phyloP scores from a whole-genome alignment of 2,797 vertebrate genomes.

The Neosilurus hyrtlii region DNA sequence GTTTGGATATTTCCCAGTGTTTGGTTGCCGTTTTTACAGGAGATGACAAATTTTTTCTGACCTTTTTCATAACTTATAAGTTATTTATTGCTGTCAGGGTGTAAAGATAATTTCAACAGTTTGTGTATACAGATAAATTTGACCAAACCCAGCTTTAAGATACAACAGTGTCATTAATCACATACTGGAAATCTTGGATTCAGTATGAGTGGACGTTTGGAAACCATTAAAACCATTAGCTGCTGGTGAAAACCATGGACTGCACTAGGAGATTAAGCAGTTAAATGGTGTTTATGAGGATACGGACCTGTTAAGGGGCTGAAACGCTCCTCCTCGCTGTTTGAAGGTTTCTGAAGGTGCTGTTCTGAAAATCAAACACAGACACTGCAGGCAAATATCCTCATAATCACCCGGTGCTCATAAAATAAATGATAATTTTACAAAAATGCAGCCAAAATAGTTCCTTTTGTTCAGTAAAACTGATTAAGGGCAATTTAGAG shows the following conservation, averaged over 20 bases:
- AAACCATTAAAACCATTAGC: conserved; percentile 7
- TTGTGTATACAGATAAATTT: too few species aligned
- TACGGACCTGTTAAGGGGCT: conserved; percentile 74
- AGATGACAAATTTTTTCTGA: too few species aligned
- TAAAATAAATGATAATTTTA: neutral
- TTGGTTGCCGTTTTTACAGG: too few species aligned
- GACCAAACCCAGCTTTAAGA: neutral
- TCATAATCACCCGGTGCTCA: neutral
- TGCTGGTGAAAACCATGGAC: neutral
- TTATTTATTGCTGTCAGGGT: too few species aligned
- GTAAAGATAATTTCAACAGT: too few species aligned
- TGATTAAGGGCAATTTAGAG: neutral
- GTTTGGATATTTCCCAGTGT: too few species aligned
- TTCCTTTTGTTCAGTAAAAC: neutral
- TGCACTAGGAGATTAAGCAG: neutral
- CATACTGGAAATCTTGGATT: neutral
- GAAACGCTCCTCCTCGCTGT: conserved; percentile 75
- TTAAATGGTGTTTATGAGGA: neutral
- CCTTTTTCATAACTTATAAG: too few species aligned
- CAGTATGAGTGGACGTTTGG: neutral
- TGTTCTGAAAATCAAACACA: conserved; percentile 62
- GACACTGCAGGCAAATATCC: neutral
- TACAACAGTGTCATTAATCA: neutral
- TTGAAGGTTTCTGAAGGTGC: conserved; percentile 74
- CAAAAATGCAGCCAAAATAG: neutral